These are phyloP conservation scores for Enteromius radiatus DNA, from an alignment of 2,797 vertebrate species.

Conservation along the genomic window DNA sequence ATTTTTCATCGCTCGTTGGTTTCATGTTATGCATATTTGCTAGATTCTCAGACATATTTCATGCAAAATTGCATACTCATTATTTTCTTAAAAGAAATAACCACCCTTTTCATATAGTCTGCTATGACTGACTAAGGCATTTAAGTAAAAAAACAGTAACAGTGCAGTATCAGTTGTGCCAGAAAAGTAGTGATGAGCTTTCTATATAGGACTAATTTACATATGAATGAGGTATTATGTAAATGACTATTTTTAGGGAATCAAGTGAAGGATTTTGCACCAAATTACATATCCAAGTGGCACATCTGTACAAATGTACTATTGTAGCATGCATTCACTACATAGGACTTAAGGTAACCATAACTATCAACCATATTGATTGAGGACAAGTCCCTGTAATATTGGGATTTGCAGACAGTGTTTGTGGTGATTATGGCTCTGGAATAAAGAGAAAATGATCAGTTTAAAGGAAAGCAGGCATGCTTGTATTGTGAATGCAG, in stretches of 20 bases:
- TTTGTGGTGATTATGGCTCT: neutral
- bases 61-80: neutral
- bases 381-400: neutral
- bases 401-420: neutral
- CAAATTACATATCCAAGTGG: neutral
- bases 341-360: neutral
- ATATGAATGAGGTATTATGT: neutral
- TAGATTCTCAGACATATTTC: conserved; percentile 12
- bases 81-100: neutral
- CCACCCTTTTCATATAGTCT: neutral
- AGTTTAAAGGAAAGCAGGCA: neutral
- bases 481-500: neutral
- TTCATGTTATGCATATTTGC: conserved; percentile 8
- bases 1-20: conserved; percentile 18
- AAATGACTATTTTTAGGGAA: neutral
- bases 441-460: neutral
- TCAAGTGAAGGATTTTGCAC: neutral
- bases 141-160: neutral
- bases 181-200: neutral
- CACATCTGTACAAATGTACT: neutral
- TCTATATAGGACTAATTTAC: neutral
- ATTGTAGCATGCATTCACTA: neutral
- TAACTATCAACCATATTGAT: neutral
- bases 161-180: neutral
- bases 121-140: neutral